phyloP scores from a whole-genome alignment of 2,888 invertebrate genomes.

The Aleiodes alternator region DNA sequence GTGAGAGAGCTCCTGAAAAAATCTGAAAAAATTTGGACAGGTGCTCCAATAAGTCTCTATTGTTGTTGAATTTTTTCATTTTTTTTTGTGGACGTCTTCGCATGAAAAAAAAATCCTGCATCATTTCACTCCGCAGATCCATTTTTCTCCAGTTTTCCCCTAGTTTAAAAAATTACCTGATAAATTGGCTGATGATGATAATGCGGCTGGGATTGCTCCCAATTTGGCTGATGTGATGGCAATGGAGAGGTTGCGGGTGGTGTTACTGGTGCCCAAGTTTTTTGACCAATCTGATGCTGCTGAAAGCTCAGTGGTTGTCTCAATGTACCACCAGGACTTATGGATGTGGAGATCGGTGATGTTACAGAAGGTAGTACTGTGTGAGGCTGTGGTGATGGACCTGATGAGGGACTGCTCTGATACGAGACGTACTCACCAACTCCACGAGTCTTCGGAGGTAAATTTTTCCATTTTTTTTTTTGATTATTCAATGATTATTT shows the following conservation, averaged over 20 bases:
- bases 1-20: too few species aligned
- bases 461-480: conserved; percentile 18
- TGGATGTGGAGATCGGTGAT: conserved; percentile 63
- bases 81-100: too few species aligned
- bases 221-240: conserved; percentile 46
- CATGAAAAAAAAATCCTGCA: too few species aligned
- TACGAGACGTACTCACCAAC: conserved; percentile 68
- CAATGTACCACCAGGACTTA: conserved; percentile 70
- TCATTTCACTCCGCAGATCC: too few species aligned
- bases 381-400: conserved; percentile 66
- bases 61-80: too few species aligned
- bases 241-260: conserved; percentile 75
- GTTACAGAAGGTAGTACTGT: conserved; percentile 57
- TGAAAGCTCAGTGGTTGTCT: conserved; percentile 69
- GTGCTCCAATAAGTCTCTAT: too few species aligned
- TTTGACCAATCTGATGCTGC: conserved; percentile 60
- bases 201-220: conserved; percentile 42
- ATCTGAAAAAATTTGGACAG: too few species aligned
- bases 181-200: conserved; percentile 50
- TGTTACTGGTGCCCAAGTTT: conserved; percentile 76
- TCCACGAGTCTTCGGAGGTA: conserved; percentile 67
- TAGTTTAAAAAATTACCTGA: conserved; percentile 57
- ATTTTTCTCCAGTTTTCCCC: too few species aligned
- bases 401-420: conserved; percentile 68
- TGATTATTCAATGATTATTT: background rate